Evolutionary conservation across 2,888 invertebrate species (phyloP), one percentile per base, ranked within the genome.

Genomic region (Cephonodes hylas): DNA sequence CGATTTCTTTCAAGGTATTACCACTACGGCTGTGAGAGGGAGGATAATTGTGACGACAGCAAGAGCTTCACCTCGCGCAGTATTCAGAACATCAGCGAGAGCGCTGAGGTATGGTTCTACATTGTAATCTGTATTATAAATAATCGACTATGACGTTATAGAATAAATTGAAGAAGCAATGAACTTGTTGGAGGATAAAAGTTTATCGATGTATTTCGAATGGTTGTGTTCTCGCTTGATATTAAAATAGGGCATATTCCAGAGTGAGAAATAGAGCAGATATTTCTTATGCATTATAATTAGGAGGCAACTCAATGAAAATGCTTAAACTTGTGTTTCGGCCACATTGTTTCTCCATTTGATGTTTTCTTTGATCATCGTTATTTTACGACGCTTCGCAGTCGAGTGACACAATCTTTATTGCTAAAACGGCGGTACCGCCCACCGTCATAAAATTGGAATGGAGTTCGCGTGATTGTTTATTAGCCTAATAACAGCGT

Each of bases 21-120:
- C 77, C 96, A 96, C 80, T 93, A 93, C 73, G 95, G 95, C 23
- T 93, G 89, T 74, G 95, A 95, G 77, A 93, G 94, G 72, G 93
- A 94, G 68, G 94, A 94, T 61, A 84, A 84, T 34, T 77, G 64
- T 48, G 91, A 92, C 0, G 91, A 91, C 1, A 76, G 38, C 68
- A 90, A 81, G 63, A 90, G 87, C 63, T 79, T 80, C 42, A 83
- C 82, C 0, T 88, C 90, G 2, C 82, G 86, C 5, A 91, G 90
- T 67, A 88, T 90, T 63, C 90, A 84, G 63, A 90, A 89, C 64
- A 86, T 91, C 25, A 86, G 74, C 64, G 90, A 89, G 64, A 84
- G 81, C 63, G 72, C 77, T 4, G 90, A 91, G 85, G 91, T 90
- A 72, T n/a, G n/a, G n/a, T n/a, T n/a, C n/a, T n/a, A n/a, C n/a